A percentile compares a stretch with the other conserved stretches of the same genome.
Conservation (phyloP, 2,888 invertebrate genomes). For the Drosophila bunnanda region DNA sequence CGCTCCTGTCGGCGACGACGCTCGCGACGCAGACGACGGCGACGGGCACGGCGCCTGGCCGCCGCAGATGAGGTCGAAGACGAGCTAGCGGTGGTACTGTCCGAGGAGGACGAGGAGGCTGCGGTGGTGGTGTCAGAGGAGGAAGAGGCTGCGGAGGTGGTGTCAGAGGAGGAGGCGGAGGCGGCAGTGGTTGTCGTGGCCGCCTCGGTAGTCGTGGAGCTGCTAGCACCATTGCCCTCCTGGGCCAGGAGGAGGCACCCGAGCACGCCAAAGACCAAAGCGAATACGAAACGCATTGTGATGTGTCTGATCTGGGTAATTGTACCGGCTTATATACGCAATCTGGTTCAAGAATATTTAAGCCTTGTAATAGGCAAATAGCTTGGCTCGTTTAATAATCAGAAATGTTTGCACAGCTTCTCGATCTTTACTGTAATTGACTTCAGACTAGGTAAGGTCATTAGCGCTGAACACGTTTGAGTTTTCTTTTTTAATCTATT, state of each 20-base stretch:
- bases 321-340: conserved; percentile 15
- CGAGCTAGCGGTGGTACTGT: conserved; percentile 9
- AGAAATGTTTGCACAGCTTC: conserved; percentile 25
- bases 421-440: conserved; percentile 6
- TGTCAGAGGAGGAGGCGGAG: not conserved
- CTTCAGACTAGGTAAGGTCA: not conserved
- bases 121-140: conserved; percentile 3
- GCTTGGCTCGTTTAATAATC: not conserved
- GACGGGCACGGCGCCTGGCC: conserved; percentile 27
- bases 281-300: conserved; percentile 32
- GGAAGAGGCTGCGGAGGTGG: conserved; percentile 4
- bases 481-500: no score
- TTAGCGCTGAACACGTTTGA: no score
- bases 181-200: not conserved
- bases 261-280: conserved; percentile 15
- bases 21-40: conserved; percentile 31
- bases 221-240: conserved; percentile 1
- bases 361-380: conserved; percentile 9
- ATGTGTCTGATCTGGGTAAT: not conserved
- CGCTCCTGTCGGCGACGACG: conserved; percentile 33
- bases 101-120: not conserved
- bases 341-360: not conserved
- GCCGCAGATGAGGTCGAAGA: conserved; percentile 17
- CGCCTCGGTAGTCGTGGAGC: not conserved
- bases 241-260: conserved; percentile 23